Evolutionary conservation across 2,888 invertebrate genomes (phyloP).

Genomic region (Drosophila stalkeri): DNA sequence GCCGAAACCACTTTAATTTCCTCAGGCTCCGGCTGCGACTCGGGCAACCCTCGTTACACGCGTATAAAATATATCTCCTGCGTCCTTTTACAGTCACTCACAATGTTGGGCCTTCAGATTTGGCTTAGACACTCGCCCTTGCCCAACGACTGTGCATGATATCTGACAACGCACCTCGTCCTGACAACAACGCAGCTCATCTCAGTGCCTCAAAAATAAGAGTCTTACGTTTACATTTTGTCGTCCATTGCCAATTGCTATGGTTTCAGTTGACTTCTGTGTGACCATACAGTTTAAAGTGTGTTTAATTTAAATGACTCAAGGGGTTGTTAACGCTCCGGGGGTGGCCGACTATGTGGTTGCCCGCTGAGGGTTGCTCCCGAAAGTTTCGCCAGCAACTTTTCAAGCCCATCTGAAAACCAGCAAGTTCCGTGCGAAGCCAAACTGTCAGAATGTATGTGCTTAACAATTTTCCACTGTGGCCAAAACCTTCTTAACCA

Average conservation of each 20-base stretch:
- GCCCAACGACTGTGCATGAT: constrained; percentile 34
- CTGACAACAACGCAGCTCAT: neutral
- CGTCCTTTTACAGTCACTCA: constrained; percentile 44
- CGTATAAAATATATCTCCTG: constrained; percentile 56
- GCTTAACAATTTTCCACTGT: constrained; percentile 24
- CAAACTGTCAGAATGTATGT: constrained; percentile 43
- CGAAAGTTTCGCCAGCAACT: constrained; percentile 38
- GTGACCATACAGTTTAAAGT: constrained; percentile 64
- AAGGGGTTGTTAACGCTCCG: constrained; percentile 45
- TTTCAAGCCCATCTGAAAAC: constrained; percentile 42
- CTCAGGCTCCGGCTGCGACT: constrained; percentile 59
- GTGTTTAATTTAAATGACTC: constrained; percentile 76
- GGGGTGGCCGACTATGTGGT: neutral
- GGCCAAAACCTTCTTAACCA: constrained; percentile 34
- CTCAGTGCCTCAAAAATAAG: constrained; percentile 1
- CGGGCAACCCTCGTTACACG: constrained; percentile 54
- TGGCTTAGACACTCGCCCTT: constrained; percentile 17
- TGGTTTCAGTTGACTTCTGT: constrained; percentile 57
- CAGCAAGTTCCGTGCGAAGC: constrained; percentile 35
- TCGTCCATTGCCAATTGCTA: constrained; percentile 61
- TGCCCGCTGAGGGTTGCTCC: constrained; percentile 35
- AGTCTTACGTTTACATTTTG: constrained; percentile 43
- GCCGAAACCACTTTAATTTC: constrained; percentile 78
- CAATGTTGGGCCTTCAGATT: constrained; percentile 38
- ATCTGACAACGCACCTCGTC: constrained; percentile 35